Base-by-base conservation (phyloP, 2,888 invertebrate species). In the Lasius fuliginosus region DNA sequence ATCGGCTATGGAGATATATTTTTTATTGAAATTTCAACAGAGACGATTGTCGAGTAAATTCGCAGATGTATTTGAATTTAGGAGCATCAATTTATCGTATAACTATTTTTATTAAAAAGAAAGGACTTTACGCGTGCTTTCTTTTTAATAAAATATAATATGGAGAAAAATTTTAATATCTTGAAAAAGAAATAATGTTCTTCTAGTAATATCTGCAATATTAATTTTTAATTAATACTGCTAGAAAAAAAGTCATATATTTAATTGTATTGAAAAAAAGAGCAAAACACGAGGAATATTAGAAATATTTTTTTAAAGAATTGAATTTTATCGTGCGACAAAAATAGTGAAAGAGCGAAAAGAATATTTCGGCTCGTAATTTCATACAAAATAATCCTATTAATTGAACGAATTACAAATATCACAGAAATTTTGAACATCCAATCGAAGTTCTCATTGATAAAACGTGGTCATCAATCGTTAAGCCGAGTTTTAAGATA, bases 401-500 rank as follows among this genome's bases (percentile, higher is more conserved):
- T 33, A 71, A 30, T n/a, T 27, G 40, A n/a, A 12, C 18, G 1
- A 1, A 42, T 12, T 74, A n/a, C 4, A 40, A 40, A 36, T 8
- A 12, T 69, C 6, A 18, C 18, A 30, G 30, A 33, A 1, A 53
- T 33, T 49, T 49, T 33, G n/a, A 15, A 33, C 33, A 62, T 75
- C 3, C 0, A 46, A 46, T n/a, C 5, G 0, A 9, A 33, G 30
- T 65, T 18, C 1, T 65, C n/a, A 40, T 36, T 62, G 46, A 4
- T 36, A 49, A 6, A 27, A 65, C 3, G 12, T 36, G 12, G n/a
- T 69, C 15, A 15, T 69, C 15, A 15, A 8, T 65, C 36, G 15
- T 60, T 33, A 27, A 30, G 30, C 33, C 33, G 15, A 69, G 27
- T 60, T 71, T 71, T 27, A 36, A 81, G 62, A 81, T 15, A 18